A percentile compares a stretch with the other conserved stretches of the same genome.
These are phyloP conservation scores for Sardina pilchardus DNA, from an alignment of 2,113 vertebrate genomes.

Conservation along the genomic window DNA sequence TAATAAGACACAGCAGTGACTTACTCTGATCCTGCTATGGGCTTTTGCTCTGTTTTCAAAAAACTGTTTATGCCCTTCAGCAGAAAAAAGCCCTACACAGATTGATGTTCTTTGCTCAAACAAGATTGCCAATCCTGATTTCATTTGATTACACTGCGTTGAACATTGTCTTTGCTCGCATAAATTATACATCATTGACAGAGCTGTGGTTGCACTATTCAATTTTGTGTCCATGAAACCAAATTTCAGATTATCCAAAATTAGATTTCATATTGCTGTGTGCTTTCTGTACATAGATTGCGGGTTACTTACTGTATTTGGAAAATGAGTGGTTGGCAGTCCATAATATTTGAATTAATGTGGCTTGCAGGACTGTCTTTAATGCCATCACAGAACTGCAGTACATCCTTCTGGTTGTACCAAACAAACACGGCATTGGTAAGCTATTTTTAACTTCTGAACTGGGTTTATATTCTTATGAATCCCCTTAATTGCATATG, in stretches of 20 bases:
- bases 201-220: constrained; percentile 39
- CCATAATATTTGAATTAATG: constrained; percentile 34
- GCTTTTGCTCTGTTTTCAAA: background rate
- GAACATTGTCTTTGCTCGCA: constrained; percentile 42
- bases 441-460: constrained; percentile 42
- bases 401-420: constrained; percentile 79
- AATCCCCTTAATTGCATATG: background rate
- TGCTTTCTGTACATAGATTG: background rate
- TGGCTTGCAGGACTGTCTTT: constrained; percentile 77
- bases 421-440: constrained; percentile 73
- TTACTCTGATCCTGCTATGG: background rate
- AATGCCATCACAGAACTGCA: constrained; percentile 78
- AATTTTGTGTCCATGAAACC: constrained; percentile 35
- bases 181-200: constrained; percentile 41
- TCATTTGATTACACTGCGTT: constrained; percentile 44
- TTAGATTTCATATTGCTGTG: constrained; percentile 41
- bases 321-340: constrained; percentile 16
- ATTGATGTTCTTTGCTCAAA: constrained; percentile 28
- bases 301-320: background rate
- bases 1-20: constrained; percentile 56
- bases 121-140: constrained; percentile 39
- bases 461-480: background rate
- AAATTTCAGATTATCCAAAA: constrained; percentile 41
- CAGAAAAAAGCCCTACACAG: background rate
- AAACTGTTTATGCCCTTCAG: background rate